These are phyloP conservation scores for Clarias magur DNA, from an alignment of 2,113 vertebrate species.

Conservation along the genomic window DNA sequence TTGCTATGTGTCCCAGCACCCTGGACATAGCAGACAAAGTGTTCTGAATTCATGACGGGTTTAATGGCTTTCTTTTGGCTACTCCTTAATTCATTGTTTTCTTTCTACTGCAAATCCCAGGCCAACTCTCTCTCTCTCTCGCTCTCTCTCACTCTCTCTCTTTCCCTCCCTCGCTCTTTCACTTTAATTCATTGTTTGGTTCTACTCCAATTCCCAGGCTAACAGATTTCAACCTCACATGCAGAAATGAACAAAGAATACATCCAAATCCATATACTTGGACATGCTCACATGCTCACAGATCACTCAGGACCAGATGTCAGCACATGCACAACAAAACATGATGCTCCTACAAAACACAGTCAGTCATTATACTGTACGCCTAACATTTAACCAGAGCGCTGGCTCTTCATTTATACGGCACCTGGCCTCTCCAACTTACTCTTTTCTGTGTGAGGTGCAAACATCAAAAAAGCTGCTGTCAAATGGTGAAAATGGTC, in stretches of 20 bases:
- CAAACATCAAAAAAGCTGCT: background rate
- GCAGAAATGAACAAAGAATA: background rate
- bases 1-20: background rate
- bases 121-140: background rate
- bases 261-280: background rate
- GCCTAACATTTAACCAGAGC: background rate
- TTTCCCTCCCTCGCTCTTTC: no score
- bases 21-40: background rate
- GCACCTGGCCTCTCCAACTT: background rate
- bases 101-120: background rate
- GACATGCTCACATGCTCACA: background rate
- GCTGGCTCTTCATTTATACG: background rate
- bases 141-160: no score
- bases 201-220: background rate
- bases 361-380: no score
- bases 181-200: background rate
- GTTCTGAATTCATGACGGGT: background rate
- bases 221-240: background rate
- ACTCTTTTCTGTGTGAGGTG: background rate
- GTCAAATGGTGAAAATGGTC: background rate
- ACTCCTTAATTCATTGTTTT: background rate
- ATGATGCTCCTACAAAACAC: background rate
- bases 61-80: background rate
- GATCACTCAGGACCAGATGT: background rate
- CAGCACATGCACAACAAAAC: background rate